phyloP scores from a whole-genome alignment of 2,113 vertebrate species.

The Podarcis cretensis region DNA sequence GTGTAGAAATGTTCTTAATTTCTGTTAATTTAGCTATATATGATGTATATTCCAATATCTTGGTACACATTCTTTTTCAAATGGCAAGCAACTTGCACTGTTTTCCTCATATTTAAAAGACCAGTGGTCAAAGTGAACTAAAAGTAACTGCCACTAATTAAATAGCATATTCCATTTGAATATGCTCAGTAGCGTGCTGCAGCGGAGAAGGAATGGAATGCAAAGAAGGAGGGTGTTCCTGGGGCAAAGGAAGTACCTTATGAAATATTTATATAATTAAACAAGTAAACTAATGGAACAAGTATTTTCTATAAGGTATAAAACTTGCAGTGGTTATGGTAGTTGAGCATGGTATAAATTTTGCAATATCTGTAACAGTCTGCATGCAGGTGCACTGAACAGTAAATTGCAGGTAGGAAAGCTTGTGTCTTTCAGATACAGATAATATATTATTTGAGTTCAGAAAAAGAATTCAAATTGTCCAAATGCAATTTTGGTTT shows the following conservation, averaged over 20 bases:
- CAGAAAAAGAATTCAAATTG: background rate
- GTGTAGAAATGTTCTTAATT: background rate
- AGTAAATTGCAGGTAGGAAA: background rate
- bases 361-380: background rate
- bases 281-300: background rate
- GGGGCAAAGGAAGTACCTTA: background rate
- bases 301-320: background rate
- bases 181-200: background rate
- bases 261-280: background rate
- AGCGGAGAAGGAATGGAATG: background rate
- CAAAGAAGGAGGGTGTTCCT: background rate
- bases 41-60: background rate
- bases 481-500: background rate
- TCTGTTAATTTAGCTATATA: background rate
- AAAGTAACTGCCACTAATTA: background rate
- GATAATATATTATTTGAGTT: background rate
- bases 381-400: no score
- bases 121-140: background rate
- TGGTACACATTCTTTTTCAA: background rate
- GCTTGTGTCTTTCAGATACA: background rate
- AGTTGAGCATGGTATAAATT: background rate
- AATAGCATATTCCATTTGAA: background rate
- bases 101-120: background rate
- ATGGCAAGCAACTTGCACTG: background rate
- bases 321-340: background rate